Conservation (phyloP, 2,888 invertebrate species). For the Anodontia alba region DNA sequence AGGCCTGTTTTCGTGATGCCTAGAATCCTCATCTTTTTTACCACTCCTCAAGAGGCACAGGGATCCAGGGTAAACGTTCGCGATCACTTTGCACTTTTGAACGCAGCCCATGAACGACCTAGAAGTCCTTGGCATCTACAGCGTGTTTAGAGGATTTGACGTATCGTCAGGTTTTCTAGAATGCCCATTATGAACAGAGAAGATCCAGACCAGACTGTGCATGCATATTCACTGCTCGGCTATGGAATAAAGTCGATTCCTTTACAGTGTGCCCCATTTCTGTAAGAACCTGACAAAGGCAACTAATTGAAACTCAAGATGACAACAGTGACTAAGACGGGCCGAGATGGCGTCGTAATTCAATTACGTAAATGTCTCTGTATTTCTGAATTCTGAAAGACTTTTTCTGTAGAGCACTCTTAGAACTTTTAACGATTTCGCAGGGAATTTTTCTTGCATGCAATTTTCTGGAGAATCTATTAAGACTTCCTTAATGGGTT, state of each 20-base stretch:
- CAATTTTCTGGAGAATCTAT: constrained; percentile 19
- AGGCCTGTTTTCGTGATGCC: too few relatives aligned
- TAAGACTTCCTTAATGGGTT: constrained; percentile 39
- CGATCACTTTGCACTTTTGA: too few relatives aligned
- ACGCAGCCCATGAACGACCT: too few relatives aligned
- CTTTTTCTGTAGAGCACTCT: constrained; percentile 37
- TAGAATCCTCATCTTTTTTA: too few relatives aligned
- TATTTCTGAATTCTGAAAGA: constrained; percentile 46
- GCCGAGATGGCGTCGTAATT: constrained; percentile 77
- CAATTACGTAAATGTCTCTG: constrained; percentile 71
- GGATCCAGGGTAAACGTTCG: too few relatives aligned
- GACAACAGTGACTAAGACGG: constrained; percentile 22
- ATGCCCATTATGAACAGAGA: too few relatives aligned
- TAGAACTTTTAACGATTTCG: constrained; percentile 42
- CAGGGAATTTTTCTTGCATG: constrained; percentile 19
- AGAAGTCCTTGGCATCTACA: too few relatives aligned
- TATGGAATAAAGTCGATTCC: background rate
- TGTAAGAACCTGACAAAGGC: constrained; percentile 3
- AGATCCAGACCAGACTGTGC: too few relatives aligned
- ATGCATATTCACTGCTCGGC: too few relatives aligned
- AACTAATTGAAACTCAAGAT: background rate
- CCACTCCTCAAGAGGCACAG: too few relatives aligned
- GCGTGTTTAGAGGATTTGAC: too few relatives aligned
- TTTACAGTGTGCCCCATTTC: background rate
- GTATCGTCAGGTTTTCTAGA: too few relatives aligned